Conservation (phyloP, 2,113 vertebrate genomes). For the Sporophila hypoxantha region DNA sequence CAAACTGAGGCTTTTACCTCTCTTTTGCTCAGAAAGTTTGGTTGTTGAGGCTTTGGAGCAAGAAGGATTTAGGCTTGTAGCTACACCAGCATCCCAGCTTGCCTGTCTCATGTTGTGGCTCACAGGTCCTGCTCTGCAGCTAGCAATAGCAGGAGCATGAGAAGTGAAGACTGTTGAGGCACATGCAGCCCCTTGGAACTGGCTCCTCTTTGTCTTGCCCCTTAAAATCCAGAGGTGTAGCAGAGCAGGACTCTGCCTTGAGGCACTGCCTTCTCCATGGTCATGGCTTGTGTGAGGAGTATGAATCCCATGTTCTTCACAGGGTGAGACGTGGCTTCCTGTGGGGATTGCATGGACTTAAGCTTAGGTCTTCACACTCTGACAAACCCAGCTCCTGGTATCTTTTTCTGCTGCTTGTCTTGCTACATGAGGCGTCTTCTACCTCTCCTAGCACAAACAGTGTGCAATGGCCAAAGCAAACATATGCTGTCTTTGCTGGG, state of each 20-base stretch:
- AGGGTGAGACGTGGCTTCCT: not conserved
- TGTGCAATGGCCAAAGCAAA: constrained; percentile 10
- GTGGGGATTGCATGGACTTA: not conserved
- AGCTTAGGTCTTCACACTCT: not conserved
- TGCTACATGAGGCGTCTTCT: not conserved
- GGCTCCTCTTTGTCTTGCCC: not conserved
- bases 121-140: not conserved
- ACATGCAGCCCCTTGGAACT: not conserved
- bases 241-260: not conserved
- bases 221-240: not conserved
- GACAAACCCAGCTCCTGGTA: not conserved
- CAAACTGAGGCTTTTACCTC: not conserved
- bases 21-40: not conserved
- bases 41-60: not conserved
- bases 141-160: not conserved
- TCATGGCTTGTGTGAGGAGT: not conserved
- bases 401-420: not conserved
- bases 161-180: not conserved
- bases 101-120: not conserved
- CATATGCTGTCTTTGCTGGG: not conserved
- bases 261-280: not conserved
- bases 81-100: not conserved
- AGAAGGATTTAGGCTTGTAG: not conserved
- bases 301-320: not conserved
- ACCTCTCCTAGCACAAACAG: not conserved